Conservation (phyloP, 2,113 vertebrate genomes). For the Xenopus laevis region DNA sequence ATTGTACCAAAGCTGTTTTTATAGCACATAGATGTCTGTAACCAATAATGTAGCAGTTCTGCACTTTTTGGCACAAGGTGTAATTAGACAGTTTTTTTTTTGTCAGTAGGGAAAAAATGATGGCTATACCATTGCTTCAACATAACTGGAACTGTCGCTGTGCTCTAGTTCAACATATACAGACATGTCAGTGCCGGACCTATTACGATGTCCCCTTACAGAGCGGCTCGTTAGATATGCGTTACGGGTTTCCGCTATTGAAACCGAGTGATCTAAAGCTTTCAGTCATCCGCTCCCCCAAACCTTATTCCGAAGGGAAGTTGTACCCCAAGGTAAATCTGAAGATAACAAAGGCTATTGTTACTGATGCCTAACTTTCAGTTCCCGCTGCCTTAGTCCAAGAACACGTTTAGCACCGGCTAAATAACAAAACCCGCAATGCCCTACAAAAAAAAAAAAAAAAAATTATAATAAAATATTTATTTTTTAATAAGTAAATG, state of each 20-base stretch:
- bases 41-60: constrained; percentile 99
- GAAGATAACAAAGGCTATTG: constrained; percentile 61
- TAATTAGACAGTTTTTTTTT: constrained; percentile 86
- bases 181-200: constrained; percentile 87
- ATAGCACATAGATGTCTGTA: constrained; percentile 99
- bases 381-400: no score
- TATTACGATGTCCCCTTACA: constrained; percentile 50
- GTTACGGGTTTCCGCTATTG: constrained; percentile 59
- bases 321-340: constrained; percentile 58
- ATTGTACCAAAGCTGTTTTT: constrained; percentile 99
- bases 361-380: constrained; percentile 68
- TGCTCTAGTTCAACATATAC: constrained; percentile 82
- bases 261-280: not conserved
- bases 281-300: constrained; percentile 63
- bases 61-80: constrained; percentile 95
- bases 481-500: not conserved
- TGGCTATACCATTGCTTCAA: constrained; percentile 96
- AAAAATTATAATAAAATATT: not conserved
- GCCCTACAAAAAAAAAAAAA: not conserved
- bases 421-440: not conserved
- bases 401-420: no score
- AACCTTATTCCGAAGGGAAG: constrained; percentile 56
- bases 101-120: constrained; percentile 81
- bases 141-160: constrained; percentile 96
- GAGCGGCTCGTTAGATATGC: constrained; percentile 65